A percentile compares a stretch with the other conserved stretches of the same genome.
These are phyloP conservation scores for Thunnus thynnus DNA, from an alignment of 2,113 vertebrate genomes.

Conservation along the genomic window DNA sequence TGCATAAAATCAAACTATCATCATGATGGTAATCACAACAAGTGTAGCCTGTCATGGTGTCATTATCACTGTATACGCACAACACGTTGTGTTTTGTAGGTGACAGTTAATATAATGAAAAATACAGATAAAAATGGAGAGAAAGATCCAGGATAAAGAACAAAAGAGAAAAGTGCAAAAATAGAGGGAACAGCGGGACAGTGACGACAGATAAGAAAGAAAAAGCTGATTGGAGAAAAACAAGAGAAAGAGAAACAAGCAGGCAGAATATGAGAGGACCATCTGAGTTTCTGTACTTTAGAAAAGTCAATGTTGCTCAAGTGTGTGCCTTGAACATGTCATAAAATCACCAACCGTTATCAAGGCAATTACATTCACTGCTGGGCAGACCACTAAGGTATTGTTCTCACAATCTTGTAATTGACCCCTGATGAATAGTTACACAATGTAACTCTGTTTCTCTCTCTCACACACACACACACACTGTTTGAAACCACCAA, in stretches of 20 bases:
- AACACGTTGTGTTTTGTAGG: conserved; percentile 36
- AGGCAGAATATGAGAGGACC: neutral
- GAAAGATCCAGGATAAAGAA: neutral
- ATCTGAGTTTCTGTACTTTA: conserved; percentile 18
- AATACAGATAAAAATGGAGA: conserved; percentile 8
- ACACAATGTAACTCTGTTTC: conserved; percentile 32
- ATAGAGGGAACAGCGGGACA: neutral
- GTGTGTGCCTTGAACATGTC: conserved; percentile 36
- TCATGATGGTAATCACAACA: conserved; percentile 68
- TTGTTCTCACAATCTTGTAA: conserved; percentile 50
- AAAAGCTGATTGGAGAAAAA: neutral
- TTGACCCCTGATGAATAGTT: conserved; percentile 56
- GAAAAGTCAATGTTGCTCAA: conserved; percentile 45
- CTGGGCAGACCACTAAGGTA: conserved; percentile 40
- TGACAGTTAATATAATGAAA: conserved; percentile 44
- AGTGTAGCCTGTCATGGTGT: conserved; percentile 67
- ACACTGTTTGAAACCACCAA: conserved; percentile 36
- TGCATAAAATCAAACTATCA: conserved; percentile 72
- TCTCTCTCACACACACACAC: neutral
- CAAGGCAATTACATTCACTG: conserved; percentile 50
- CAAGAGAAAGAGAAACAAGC: neutral
- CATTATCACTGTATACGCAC: conserved; percentile 53
- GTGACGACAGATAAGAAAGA: neutral
- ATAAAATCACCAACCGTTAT: conserved; percentile 68
- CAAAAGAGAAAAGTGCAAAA: neutral